A percentile compares a stretch with the other conserved stretches of the same genome.
Evolutionary conservation across 2,888 invertebrate genomes (phyloP).

Genomic region (Torymus tubicola): DNA sequence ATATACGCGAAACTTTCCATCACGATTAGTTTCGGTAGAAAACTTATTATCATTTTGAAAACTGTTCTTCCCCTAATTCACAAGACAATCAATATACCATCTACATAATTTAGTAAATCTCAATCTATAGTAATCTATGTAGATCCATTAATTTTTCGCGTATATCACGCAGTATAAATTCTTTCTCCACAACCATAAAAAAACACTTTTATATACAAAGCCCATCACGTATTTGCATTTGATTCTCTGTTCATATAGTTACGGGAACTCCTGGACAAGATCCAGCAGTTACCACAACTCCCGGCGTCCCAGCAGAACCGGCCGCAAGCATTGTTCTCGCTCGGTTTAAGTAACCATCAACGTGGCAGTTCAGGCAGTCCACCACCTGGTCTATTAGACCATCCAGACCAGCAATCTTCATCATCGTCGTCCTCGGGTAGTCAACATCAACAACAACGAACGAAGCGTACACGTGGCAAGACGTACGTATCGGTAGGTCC

Average conservation of each 20-base stretch:
- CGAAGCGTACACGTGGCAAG: slow-evolving; percentile 73
- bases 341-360: slow-evolving; percentile 64
- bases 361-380: slow-evolving; percentile 29
- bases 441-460: slow-evolving; percentile 13
- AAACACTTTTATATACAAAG: no score
- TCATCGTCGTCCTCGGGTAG: background rate
- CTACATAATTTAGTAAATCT: no score
- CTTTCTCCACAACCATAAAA: no score
- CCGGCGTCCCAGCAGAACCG: slow-evolving; percentile 69
- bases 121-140: no score
- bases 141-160: no score
- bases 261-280: slow-evolving; percentile 84
- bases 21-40: no score
- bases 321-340: slow-evolving; percentile 66
- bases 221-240: no score
- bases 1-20: no score
- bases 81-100: no score
- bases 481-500: slow-evolving; percentile 77
- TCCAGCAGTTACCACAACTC: slow-evolving; percentile 82
- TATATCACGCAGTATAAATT: no score
- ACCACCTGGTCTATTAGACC: background rate
- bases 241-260: slow-evolving; percentile 65
- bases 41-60: no score
- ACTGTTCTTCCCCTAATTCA: no score
- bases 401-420: slow-evolving; percentile 9